phyloP scores from a whole-genome alignment of 2,888 invertebrate species.

The Eupithecia vulgata region DNA sequence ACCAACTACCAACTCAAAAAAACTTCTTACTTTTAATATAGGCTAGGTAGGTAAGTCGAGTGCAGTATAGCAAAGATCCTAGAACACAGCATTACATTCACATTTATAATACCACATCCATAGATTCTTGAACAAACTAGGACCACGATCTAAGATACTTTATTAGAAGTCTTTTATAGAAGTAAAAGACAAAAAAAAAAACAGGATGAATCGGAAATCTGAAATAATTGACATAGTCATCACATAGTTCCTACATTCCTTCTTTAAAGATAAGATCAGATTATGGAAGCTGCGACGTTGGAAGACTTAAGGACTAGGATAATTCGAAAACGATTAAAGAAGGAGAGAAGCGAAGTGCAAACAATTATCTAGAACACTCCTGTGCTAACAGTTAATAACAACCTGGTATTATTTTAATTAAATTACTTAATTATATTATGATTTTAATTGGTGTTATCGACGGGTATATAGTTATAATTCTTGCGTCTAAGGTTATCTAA shows the following conservation, averaged over 20 bases:
- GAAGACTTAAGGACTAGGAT: conserved; percentile 76
- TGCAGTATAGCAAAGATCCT: conserved; percentile 71
- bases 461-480: conserved; percentile 50
- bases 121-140: conserved; percentile 72
- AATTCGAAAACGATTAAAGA: conserved; percentile 54
- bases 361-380: conserved; percentile 63
- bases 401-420: conserved; percentile 63
- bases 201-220: conserved; percentile 71
- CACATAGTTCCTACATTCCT: conserved; percentile 81
- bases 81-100: conserved; percentile 77
- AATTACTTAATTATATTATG: conserved; percentile 63
- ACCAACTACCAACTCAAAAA: neutral
- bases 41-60: conserved; percentile 53
- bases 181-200: conserved; percentile 55
- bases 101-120: conserved; percentile 80
- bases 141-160: conserved; percentile 68
- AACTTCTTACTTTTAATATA: neutral
- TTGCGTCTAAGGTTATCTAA: conserved; percentile 25
- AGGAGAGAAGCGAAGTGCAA: conserved; percentile 69
- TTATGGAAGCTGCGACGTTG: conserved; percentile 75
- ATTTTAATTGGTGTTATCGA: conserved; percentile 79
- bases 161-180: conserved; percentile 54
- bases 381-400: conserved; percentile 69
- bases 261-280: conserved; percentile 71
- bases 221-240: conserved; percentile 84